Evolutionary conservation across 2,113 vertebrate genomes (phyloP).

Genomic region (Hyla sarda): DNA sequence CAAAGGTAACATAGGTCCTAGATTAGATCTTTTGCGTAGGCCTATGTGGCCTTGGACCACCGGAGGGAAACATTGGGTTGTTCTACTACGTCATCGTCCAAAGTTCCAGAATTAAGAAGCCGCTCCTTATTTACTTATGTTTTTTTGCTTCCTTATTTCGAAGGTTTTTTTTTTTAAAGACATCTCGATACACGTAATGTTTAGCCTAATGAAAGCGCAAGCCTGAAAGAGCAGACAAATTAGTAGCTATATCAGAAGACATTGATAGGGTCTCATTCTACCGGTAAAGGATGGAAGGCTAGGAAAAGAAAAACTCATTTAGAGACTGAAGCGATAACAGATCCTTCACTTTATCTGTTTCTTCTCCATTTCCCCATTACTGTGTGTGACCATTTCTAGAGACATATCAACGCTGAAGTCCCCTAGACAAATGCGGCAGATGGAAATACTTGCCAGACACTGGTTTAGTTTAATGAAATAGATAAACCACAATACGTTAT

Average conservation of each 20-base stretch:
- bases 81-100: not conserved
- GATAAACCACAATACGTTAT: conserved; percentile 56
- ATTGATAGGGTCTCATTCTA: conserved; percentile 25
- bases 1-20: not conserved
- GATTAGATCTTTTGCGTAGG: not conserved
- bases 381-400: conserved; percentile 42
- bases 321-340: conserved; percentile 25
- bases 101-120: not conserved
- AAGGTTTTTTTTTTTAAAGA: not conserved
- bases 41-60: not conserved
- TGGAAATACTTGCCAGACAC: conserved; percentile 44
- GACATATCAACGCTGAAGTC: conserved; percentile 23
- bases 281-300: conserved; percentile 25
- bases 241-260: conserved; percentile 9
- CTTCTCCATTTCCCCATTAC: conserved; percentile 38
- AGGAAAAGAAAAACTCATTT: conserved; percentile 41
- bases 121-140: not conserved
- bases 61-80: conserved; percentile 9
- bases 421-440: conserved; percentile 38
- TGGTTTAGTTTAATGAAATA: conserved; percentile 51
- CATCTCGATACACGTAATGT: not conserved
- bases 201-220: conserved; percentile 1
- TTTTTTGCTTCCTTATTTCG: not conserved
- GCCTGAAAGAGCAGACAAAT: conserved; percentile 15
- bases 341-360: conserved; percentile 32